Evolutionary conservation across 2,113 vertebrate genomes (phyloP), one percentile per base, ranked within the genome.

Genomic region (Mola mola): DNA sequence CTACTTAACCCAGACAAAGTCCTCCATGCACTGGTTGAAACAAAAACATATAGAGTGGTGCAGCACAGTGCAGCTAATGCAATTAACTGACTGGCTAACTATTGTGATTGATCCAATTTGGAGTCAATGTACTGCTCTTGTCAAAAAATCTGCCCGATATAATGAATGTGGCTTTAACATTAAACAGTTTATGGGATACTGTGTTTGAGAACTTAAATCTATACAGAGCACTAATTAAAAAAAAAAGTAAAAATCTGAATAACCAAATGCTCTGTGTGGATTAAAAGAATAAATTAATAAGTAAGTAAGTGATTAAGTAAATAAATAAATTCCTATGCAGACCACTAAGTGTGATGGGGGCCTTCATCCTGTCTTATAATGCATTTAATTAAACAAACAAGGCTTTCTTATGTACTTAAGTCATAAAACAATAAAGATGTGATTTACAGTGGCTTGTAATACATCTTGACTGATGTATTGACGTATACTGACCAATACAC

Each of bases 51-150:
- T 34, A 21, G 17, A 21, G 10, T 42, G 43, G 55, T 57, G 53
- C 28, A 76, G 25, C 59, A 59, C 64, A 42, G 71, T 52, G 48
- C 68, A 47, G 41, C 58, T 68, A 53, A 75, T 48, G 21, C 38
- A 33, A 20, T 70, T 75, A 66, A 58, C 26, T 46, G 37, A 65
- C 38, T 64, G 61, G 26, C 37, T 52, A 78, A 69, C 17, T 36
- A 9, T 31, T 31, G 24, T 66, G 59, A 69, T 53, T 34, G 59
- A 73, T 61, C 57, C 38, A 60, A 52, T 11, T 50, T 42, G 25
- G 37, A 70, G 48, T 46, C 46, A 59, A 52, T 75, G 62, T 59
- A 12, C 17, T 21, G 24, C 44, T 29, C 25, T 24, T 52, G 44
- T 42, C 60, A 48, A 48, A 50, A 10, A 33, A 1, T 4, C 3